Percentiles rank a stretch among this genome's conserved stretches.
These are phyloP conservation scores for Syngnathus floridae DNA, from an alignment of 2,113 vertebrate genomes.

Conservation along the genomic window DNA sequence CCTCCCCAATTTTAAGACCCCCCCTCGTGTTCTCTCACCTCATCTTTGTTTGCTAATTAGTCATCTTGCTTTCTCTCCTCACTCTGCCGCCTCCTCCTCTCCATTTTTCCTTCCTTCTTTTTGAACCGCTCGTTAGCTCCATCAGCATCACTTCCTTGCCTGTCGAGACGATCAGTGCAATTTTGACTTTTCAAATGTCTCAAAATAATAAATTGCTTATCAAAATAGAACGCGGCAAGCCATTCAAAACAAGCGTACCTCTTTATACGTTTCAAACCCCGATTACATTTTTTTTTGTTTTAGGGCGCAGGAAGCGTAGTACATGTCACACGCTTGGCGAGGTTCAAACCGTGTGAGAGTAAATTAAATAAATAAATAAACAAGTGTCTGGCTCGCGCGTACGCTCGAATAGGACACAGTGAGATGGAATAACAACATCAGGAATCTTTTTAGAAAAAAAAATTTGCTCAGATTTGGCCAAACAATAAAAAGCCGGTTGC, in stretches of 20 bases:
- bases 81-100: not conserved
- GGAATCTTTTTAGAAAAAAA: constrained; percentile 42
- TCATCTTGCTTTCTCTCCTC: constrained; percentile 7
- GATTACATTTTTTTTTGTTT: not conserved
- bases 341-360: constrained; percentile 56
- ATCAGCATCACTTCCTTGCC: constrained; percentile 1
- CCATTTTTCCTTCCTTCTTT: not conserved
- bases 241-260: not conserved
- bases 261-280: not conserved
- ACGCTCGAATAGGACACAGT: constrained; percentile 66
- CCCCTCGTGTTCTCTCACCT: constrained; percentile 9
- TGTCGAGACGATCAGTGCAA: too few relatives aligned
- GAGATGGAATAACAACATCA: constrained; percentile 73
- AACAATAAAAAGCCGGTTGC: constrained; percentile 51
- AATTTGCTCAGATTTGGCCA: constrained; percentile 35
- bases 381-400: constrained; percentile 47
- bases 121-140: not conserved
- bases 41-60: constrained; percentile 11
- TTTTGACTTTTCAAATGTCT: too few relatives aligned
- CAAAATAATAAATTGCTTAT: too few relatives aligned
- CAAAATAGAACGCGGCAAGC: not conserved
- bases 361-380: constrained; percentile 37
- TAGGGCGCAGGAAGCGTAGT: constrained; percentile 26
- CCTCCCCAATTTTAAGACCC: not conserved
- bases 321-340: constrained; percentile 45